Conservation (phyloP, 1,140 invertebrate genomes). For the Musca vetustissima region DNA sequence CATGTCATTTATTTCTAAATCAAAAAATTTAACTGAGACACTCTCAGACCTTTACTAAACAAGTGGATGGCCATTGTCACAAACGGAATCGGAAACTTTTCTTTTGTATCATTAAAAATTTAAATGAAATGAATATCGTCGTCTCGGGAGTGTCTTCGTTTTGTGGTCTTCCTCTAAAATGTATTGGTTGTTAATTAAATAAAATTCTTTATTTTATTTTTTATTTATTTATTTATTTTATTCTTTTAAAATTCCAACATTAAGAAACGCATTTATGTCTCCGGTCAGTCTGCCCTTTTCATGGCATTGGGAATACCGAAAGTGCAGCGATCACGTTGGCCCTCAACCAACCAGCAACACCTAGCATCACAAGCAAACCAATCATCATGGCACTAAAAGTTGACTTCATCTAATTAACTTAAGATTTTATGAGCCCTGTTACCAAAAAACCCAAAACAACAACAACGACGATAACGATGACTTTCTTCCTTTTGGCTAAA, state of each 20-base stretch:
- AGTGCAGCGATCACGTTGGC: not conserved
- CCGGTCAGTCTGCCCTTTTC: slow-evolving; percentile 5
- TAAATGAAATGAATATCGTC: not conserved
- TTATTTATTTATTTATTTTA: not conserved
- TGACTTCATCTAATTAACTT: slow-evolving; percentile 16
- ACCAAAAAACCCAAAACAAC: not conserved
- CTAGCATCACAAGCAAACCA: not conserved
- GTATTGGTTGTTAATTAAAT: slow-evolving; percentile 5
- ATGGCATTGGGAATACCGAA: not conserved
- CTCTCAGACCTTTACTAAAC: too few species aligned
- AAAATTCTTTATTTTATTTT: slow-evolving; percentile 3
- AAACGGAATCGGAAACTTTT: slow-evolving; percentile 4
- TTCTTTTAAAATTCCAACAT: not conserved
- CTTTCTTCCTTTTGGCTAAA: too few species aligned
- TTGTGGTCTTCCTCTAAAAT: too few species aligned
- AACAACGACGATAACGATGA: too few species aligned
- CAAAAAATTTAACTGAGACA: too few species aligned
- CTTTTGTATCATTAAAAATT: slow-evolving; percentile 14
- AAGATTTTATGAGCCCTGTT: slow-evolving; percentile 2
- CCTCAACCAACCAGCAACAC: not conserved
- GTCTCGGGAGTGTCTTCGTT: too few species aligned
- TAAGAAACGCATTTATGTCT: not conserved
- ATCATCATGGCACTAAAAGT: too few species aligned
- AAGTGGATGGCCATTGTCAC: not conserved
- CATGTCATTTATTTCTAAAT: too few species aligned